Conservation (phyloP, 2,888 invertebrate species). For the Conomelus anceps region DNA sequence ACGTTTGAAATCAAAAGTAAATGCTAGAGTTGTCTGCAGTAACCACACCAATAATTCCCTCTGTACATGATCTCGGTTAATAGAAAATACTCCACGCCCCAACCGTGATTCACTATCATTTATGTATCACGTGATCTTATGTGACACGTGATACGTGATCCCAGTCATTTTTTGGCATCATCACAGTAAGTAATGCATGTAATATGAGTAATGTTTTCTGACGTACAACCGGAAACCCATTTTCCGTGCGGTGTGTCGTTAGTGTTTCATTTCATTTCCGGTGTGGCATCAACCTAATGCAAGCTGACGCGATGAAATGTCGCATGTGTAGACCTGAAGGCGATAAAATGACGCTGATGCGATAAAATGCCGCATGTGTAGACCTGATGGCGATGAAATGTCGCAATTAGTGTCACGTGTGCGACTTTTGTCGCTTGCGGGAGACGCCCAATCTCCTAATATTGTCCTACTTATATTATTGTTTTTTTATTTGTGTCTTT, state of each 20-base stretch:
- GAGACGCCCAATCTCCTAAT: no score
- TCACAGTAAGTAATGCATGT: not conserved
- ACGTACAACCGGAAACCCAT: not conserved
- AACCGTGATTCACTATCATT: not conserved
- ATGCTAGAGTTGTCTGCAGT: no score
- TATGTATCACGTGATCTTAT: not conserved
- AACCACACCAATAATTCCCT: no score
- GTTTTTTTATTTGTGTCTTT: no score
- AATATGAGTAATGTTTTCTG: not conserved
- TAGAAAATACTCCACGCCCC: not conserved
- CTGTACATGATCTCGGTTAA: not conserved
- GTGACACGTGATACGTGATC: not conserved
- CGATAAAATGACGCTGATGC: no score
- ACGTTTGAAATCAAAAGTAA: no score
- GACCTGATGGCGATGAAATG: no score
- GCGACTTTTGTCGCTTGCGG: no score
- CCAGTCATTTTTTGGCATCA: not conserved
- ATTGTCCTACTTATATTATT: no score
- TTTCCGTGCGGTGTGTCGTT: not conserved
- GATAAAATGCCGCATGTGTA: not conserved
- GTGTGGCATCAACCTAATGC: not conserved
- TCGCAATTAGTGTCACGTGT: no score
- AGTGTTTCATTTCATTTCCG: not conserved
- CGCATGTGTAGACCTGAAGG: no score
- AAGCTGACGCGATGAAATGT: not conserved